Base-by-base conservation (phyloP, 2,797 vertebrate species). In the Glyptemys insculpta region DNA sequence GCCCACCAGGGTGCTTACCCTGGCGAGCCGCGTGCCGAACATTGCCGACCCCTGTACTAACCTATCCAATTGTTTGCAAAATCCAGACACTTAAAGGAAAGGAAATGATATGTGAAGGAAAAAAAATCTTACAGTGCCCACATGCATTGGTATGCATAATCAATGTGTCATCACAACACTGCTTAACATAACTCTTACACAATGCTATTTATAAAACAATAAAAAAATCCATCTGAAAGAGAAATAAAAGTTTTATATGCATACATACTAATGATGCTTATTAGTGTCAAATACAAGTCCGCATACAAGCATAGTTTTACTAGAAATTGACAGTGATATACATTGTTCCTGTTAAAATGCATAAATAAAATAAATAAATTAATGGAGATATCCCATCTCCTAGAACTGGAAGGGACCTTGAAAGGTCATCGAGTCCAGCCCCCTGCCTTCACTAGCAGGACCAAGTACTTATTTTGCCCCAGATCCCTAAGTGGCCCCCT, bases 151-250 rank as follows among this genome's bases (percentile, higher is more conserved):
- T 94, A 87, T 94, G 1, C 83, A 19, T 81, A 94, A 91, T 41
- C 86, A n/a, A 86, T 88, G 34, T 44, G 9, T 82, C 90, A 87
- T 93, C 92, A 95, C 47, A 96, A 92, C 47, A 78, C 37, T 59
- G 47, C 12, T 34, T 78, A 80, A 92, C 95, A 52, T 91, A 18
- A 80, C 92, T 92, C 44, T 89, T 50, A 91, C 49, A 41, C 4
- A 94, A 81, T 81, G 88, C 81, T 95, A 80, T 91, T 87, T 93
- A 92, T 83, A 65, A 81, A 83, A 27, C 84, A 92, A 91, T 74
- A 23, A 12, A 85, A 50, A 57, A 52, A 1, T 15, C 16, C 34
- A 72, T n/a, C 25, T 78, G 50, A 85, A 89, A 54, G n/a, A 72
- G 5, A 93, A 89, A 59, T 29, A 82, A 37, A 68, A 72, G 18